phyloP scores from a whole-genome alignment of 2,113 vertebrate species.

The Castor canadensis region DNA sequence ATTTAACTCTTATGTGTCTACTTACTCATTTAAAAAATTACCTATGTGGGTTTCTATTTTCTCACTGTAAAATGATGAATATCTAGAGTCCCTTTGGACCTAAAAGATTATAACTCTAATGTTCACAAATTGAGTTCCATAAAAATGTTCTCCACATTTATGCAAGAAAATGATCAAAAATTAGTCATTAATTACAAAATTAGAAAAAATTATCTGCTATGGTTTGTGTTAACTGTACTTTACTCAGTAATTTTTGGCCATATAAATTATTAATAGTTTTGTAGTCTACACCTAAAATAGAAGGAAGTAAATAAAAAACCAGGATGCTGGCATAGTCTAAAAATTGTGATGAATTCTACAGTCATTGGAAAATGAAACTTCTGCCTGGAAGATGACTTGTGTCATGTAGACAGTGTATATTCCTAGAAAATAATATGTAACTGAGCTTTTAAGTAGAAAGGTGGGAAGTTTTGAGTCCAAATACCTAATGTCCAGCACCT shows the following conservation, averaged over 20 bases:
- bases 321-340: background rate
- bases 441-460: background rate
- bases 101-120: background rate
- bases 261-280: background rate
- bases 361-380: background rate
- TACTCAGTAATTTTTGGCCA: background rate
- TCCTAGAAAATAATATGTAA: background rate
- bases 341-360: background rate
- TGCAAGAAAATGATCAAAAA: background rate
- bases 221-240: background rate
- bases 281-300: background rate
- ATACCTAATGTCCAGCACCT: background rate
- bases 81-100: background rate
- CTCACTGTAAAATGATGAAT: background rate
- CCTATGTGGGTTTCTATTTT: background rate
- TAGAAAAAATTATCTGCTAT: background rate
- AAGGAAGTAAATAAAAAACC: conserved; percentile 1
- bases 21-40: background rate
- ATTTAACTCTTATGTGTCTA: background rate
- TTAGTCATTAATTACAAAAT: background rate
- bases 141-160: background rate
- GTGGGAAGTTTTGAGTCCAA: background rate
- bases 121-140: background rate
- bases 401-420: background rate
- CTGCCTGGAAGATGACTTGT: background rate